These are phyloP conservation scores for Embiotoca jacksoni DNA, from an alignment of 2,113 vertebrate species.

Conservation along the genomic window DNA sequence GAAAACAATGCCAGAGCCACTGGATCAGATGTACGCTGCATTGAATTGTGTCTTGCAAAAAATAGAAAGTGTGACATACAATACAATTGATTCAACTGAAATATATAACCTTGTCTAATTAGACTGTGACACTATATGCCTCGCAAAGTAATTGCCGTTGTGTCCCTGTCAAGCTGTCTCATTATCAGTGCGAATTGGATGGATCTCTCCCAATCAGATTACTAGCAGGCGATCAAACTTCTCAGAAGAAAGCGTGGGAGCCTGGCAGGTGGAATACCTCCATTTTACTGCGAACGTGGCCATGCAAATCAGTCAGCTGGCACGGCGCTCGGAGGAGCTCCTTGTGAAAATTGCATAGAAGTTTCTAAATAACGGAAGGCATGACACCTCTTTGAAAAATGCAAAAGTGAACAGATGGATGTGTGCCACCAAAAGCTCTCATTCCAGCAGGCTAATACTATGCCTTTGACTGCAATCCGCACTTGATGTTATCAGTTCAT, in stretches of 20 bases:
- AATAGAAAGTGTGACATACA: slow-evolving; percentile 53
- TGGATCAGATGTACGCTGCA: slow-evolving; percentile 13
- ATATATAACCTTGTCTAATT: slow-evolving; percentile 77
- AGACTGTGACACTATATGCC: slow-evolving; percentile 61
- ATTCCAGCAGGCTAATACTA: slow-evolving; percentile 63
- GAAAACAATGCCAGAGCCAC: slow-evolving; percentile 11
- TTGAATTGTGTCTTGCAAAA: slow-evolving; percentile 12
- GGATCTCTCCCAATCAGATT: slow-evolving; percentile 61
- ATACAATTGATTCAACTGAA: slow-evolving; percentile 65
- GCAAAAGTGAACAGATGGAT: slow-evolving; percentile 76
- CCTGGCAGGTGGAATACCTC: slow-evolving; percentile 61
- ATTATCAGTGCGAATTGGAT: slow-evolving; percentile 77
- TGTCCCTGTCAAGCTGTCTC: slow-evolving; percentile 78
- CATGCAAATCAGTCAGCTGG: slow-evolving; percentile 74
- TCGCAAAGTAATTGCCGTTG: slow-evolving; percentile 72
- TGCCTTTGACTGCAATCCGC: slow-evolving; percentile 55
- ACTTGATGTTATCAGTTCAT: slow-evolving; percentile 79
- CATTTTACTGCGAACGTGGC: slow-evolving; percentile 39
- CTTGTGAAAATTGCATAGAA: slow-evolving; percentile 66
- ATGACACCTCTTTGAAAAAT: slow-evolving; percentile 71
- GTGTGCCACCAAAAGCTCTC: slow-evolving; percentile 65
- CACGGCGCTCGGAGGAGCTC: slow-evolving; percentile 42
- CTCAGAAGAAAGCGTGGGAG: slow-evolving; percentile 49
- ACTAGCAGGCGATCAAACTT: slow-evolving; percentile 57
- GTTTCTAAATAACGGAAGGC: slow-evolving; percentile 63